Evolutionary conservation across 2,888 invertebrate genomes (phyloP).

Genomic region (Blomia tropicalis): DNA sequence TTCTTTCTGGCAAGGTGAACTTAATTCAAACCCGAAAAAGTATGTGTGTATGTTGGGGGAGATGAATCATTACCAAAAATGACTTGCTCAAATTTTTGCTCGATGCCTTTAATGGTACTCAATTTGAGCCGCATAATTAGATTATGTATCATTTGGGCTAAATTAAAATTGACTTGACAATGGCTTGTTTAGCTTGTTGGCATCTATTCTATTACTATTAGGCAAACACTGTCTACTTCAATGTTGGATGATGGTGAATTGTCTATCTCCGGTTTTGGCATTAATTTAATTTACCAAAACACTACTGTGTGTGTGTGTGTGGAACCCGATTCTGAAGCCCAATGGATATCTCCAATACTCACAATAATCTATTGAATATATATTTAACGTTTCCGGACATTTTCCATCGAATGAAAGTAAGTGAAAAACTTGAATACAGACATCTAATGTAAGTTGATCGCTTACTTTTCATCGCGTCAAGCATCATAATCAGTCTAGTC

Average conservation of each 20-base stretch:
- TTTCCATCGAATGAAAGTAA: not conserved
- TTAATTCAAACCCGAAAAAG: too few species aligned
- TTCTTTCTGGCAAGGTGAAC: too few species aligned
- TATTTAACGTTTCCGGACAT: too few species aligned
- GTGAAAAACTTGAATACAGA: not conserved
- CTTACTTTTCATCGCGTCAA: not conserved
- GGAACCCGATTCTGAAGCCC: too few species aligned
- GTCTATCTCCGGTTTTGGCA: conserved; percentile 2
- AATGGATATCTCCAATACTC: too few species aligned
- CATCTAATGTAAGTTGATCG: conserved; percentile 12
- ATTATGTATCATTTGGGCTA: conserved; percentile 14
- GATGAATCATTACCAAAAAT: too few species aligned
- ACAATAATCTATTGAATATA: too few species aligned
- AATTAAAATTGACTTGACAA: conserved; percentile 15
- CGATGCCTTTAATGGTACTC: not conserved
- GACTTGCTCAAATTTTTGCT: too few species aligned
- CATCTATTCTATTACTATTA: conserved; percentile 1
- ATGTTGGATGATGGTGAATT: not conserved
- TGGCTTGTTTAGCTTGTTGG: conserved; percentile 15
- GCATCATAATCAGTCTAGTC: not conserved
- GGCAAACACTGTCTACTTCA: not conserved
- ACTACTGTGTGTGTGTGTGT: not conserved
- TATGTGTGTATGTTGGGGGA: too few species aligned
- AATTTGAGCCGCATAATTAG: conserved; percentile 5
- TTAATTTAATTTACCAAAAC: conserved; percentile 9